A percentile compares a stretch with the other conserved stretches of the same genome.
These are phyloP conservation scores for Sweltsa coloradensis DNA, from an alignment of 1,140 invertebrate species.

Conservation along the genomic window DNA sequence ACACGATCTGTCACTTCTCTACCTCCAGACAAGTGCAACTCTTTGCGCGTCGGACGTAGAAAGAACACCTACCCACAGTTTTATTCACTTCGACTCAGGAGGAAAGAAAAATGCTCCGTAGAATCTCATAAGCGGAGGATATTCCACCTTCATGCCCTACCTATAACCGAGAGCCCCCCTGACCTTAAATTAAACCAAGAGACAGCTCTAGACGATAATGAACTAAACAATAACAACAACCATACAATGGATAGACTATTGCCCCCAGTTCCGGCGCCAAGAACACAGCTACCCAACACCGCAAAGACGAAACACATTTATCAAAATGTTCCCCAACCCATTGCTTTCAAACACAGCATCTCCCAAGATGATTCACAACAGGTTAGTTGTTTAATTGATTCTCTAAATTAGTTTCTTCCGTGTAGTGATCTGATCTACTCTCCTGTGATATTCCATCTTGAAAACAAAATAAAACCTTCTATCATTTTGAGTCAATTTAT, in stretches of 20 bases:
- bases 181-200: not conserved
- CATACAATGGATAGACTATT: not conserved
- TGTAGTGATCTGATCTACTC: too few species aligned
- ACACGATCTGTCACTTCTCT: slow-evolving; percentile 1
- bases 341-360: slow-evolving; percentile 31
- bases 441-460: too few species aligned
- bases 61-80: slow-evolving; percentile 6
- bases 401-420: too few species aligned
- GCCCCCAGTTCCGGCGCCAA: slow-evolving; percentile 32
- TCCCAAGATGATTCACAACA: slow-evolving; percentile 8
- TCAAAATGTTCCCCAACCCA: slow-evolving; percentile 37
- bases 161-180: not conserved
- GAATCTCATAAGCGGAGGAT: not conserved
- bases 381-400: slow-evolving; percentile 13
- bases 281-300: slow-evolving; percentile 27
- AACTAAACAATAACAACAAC: slow-evolving; percentile 1
- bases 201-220: not conserved
- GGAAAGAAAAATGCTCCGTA: not conserved
- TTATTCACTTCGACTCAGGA: slow-evolving; percentile 8
- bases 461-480: too few species aligned
- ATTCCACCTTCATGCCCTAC: not conserved
- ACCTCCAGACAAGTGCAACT: slow-evolving; percentile 6
- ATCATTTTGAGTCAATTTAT: too few species aligned
- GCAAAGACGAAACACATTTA: slow-evolving; percentile 35
- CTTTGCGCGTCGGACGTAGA: not conserved